Conservation (phyloP, 2,797 vertebrate species). For the Phalanger gymnotis region DNA sequence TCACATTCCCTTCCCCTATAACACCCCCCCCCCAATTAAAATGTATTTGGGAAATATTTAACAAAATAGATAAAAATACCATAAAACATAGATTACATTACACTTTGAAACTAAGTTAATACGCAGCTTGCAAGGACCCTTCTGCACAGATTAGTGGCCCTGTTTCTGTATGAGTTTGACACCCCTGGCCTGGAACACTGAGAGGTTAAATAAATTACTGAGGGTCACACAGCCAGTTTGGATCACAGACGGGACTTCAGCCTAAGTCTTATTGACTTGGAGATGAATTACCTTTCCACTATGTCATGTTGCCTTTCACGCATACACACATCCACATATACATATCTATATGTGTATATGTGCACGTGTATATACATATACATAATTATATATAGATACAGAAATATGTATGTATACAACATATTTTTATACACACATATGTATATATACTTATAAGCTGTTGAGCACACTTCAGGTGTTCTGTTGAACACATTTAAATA, state of each 20-base stretch:
- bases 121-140: too few species aligned
- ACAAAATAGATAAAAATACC: too few species aligned
- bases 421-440: too few species aligned
- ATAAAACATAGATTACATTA: too few species aligned
- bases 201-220: background rate
- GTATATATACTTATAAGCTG: background rate
- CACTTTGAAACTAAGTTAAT: too few species aligned
- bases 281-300: background rate
- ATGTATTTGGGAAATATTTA: too few species aligned
- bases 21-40: too few species aligned
- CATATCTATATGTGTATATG: background rate
- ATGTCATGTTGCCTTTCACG: background rate
- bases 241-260: background rate
- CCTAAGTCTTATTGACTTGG: background rate
- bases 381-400: background rate
- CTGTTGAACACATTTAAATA: background rate
- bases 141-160: too few species aligned
- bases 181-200: too few species aligned
- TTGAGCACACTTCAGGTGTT: background rate
- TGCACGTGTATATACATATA: background rate
- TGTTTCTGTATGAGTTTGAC: too few species aligned
- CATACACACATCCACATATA: background rate
- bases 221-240: background rate
- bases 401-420: background rate
- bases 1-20: too few species aligned